Conservation (phyloP, 2,113 vertebrate species). For the Heliornis fulica region DNA sequence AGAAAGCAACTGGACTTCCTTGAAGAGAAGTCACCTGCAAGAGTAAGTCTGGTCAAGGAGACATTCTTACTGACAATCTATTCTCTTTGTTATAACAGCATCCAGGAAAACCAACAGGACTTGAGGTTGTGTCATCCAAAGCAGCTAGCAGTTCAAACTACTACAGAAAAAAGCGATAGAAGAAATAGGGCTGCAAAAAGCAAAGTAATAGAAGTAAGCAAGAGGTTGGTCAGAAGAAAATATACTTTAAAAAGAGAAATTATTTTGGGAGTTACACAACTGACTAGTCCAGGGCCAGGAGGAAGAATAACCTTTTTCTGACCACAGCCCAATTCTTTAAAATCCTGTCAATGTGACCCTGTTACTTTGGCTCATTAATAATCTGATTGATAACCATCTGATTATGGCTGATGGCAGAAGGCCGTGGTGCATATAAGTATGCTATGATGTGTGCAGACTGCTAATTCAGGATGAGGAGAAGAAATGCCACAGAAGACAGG, state of each 20-base stretch:
- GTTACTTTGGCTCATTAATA: background rate
- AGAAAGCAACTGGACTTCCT: background rate
- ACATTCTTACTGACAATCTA: background rate
- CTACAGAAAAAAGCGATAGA: background rate
- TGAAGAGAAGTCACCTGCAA: background rate
- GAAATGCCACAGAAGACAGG: background rate
- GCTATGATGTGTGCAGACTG: background rate
- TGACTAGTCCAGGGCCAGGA: background rate
- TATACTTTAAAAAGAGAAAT: background rate
- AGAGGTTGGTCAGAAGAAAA: background rate
- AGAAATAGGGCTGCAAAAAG: background rate
- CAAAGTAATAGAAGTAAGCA: background rate
- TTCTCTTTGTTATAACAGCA: background rate
- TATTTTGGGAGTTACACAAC: background rate
- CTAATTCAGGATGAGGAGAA: background rate
- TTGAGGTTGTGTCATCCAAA: background rate
- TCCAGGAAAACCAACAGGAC: background rate
- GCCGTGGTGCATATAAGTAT: background rate
- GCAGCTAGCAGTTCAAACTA: background rate
- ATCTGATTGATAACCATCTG: background rate
- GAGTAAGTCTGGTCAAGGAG: background rate
- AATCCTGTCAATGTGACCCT: background rate
- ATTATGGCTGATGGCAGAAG: accelerated
- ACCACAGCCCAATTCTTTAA: background rate
- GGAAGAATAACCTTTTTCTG: background rate